Percentiles rank a stretch among this genome's conserved stretches.
Evolutionary conservation across 2,888 invertebrate species (phyloP).

Genomic region (Sepiola atlantica): DNA sequence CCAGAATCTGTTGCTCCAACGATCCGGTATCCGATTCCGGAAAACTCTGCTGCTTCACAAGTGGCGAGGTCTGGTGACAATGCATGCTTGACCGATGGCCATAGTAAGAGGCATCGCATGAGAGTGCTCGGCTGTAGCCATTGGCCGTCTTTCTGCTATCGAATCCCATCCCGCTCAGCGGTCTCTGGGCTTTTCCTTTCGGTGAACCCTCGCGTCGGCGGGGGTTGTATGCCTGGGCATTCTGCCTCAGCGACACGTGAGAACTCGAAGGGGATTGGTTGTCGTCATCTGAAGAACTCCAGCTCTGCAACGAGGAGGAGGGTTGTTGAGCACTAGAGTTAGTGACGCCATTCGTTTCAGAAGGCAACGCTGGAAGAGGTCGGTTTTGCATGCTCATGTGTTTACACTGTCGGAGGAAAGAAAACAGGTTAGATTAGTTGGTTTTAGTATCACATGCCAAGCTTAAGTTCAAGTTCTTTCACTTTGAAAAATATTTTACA

Average conservation of each 20-base stretch:
- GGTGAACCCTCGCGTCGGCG: conserved; percentile 42
- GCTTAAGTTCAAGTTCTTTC: not conserved
- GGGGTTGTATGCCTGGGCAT: conserved; percentile 33
- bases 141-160: conserved; percentile 42
- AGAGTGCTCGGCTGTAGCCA: conserved; percentile 41
- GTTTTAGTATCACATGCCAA: not conserved
- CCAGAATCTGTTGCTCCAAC: not conserved
- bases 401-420: conserved; percentile 49
- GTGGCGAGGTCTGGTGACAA: conserved; percentile 43
- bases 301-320: conserved; percentile 47
- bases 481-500: no score
- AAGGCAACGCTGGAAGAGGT: conserved; percentile 65
- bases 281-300: conserved; percentile 45
- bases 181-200: conserved; percentile 41
- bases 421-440: not conserved
- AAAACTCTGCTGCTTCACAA: conserved; percentile 41
- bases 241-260: conserved; percentile 35
- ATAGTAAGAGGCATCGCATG: conserved; percentile 39
- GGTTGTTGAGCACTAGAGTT: conserved; percentile 6
- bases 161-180: conserved; percentile 36
- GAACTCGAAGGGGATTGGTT: conserved; percentile 36
- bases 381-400: conserved; percentile 65
- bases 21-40: conserved; percentile 36
- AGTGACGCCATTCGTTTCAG: conserved; percentile 44
- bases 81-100: conserved; percentile 45